Base-by-base conservation (phyloP, 2,797 vertebrate species). In the Steatocranus sp. region DNA sequence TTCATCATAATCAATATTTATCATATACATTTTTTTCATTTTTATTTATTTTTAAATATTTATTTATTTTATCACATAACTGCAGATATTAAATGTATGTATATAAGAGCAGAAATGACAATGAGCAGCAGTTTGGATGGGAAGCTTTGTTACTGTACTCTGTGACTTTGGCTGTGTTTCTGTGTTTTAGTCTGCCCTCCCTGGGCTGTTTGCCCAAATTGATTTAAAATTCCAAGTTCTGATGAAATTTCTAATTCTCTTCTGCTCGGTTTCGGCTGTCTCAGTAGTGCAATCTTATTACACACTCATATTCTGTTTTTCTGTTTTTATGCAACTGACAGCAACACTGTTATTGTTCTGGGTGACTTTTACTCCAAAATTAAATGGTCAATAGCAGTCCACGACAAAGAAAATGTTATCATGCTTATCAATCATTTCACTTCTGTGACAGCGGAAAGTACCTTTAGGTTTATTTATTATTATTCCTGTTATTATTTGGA, bases 231-330 rank as follows among this genome's bases (percentile, higher is more conserved):
- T 46, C 20, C 20, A 76, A 70, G 8, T 56, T 85, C 25, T 63
- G 68, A 70, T 81, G 77, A 75, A 73, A 58, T 86, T 85, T 78
- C 15, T 88, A 50, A 87, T 86, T 90, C 61, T 86, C 50, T 83
- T 78, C 78, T 12, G 46, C 79, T 85, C 32, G 6, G 76, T 41
- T 86, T 85, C 51, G 34, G 46, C 77, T 75, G 25, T 53, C 70
- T 86, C 23, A 18, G 75, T 74, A 78, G 75, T 61, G 38, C 43
- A 79, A 73, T 76, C 61, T 54, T 11, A 32, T 51, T 63, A 34
- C 66, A 80, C 75, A 61, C 63, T 54, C 76, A 46, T 25, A 79
- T 86, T 82, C 68, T 7, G 32, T 83, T 90, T 85, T 79, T 70
- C 83, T 81, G 49, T 80, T 83, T 92, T 83, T 15, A 79, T 75